phyloP scores from a whole-genome alignment of 2,113 vertebrate genomes.

The Callocephalon fimbriatum region DNA sequence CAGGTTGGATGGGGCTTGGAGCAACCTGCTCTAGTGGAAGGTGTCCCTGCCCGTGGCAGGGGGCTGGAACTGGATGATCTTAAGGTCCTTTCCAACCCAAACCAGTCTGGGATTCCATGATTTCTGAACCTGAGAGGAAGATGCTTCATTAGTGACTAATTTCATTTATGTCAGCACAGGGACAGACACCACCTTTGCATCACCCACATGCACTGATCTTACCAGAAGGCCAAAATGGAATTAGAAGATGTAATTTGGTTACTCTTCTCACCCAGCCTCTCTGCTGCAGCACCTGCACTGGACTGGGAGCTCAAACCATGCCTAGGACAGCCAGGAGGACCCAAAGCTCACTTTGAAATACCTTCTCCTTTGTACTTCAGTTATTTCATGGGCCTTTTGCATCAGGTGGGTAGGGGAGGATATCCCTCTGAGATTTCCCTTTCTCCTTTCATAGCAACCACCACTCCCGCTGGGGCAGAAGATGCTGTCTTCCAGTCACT shows the following conservation, averaged over 20 bases:
- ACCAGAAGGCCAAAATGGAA: neutral
- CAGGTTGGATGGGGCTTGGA: neutral
- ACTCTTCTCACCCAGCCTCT: neutral
- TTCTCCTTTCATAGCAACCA: neutral
- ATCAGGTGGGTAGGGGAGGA: neutral
- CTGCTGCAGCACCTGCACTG: neutral
- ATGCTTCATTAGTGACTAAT: neutral
- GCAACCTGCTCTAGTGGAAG: neutral
- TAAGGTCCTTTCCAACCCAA: neutral
- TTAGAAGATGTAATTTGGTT: neutral
- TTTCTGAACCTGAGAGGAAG: neutral
- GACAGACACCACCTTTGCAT: neutral
- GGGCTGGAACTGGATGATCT: neutral
- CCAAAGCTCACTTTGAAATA: neutral
- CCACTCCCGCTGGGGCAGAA: neutral
- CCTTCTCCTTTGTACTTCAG: neutral
- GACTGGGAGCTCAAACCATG: rapidly evolving
- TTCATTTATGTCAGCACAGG: neutral
- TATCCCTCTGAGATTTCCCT: neutral
- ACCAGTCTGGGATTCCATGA: rapidly evolving
- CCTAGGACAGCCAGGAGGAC: neutral
- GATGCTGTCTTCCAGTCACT: neutral
- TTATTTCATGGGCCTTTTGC: neutral
- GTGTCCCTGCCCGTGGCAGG: neutral
- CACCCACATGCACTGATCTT: neutral